Base-by-base conservation (phyloP, 2,797 vertebrate genomes). In the Fistularia commersonii region DNA sequence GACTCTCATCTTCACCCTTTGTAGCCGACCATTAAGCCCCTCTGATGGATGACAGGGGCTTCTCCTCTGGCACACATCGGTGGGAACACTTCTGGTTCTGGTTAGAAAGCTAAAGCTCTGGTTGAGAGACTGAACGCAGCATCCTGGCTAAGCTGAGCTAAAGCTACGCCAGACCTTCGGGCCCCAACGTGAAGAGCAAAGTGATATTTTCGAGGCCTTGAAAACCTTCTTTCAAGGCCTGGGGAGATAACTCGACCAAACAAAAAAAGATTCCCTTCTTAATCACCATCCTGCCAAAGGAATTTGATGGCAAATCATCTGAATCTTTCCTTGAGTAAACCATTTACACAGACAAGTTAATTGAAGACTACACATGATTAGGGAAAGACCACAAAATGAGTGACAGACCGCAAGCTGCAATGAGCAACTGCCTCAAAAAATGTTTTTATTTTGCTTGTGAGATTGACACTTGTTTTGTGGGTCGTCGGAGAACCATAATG, bases 71-170 rank as follows among this genome's bases (percentile, higher is more conserved):
- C 87, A 69, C 69, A 74, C 75, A 76, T 78, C 64, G 76, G 8
- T 90, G 90, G 90, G 89, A 93, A 91, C 79, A 40, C 80, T 87
- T 92, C 92, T 93, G 93, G 89, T 93, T 92, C 88, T 92, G 87
- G 84, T 94, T 94, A 93, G 66, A 61, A 60, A 63, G 70, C 72
- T 80, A 79, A 79, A 80, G 76, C 84, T 66, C 61, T 32, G 65
- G 68, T 66, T 75, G 76, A 76, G 74, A 84, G 80, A 76, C 66
- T 61, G 69, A 76, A 64, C 64, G 42, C 47, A 54, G 76, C 64
- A 72, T 76, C 59, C 62, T 68, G 74, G 64, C 72, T 73, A 48
- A 74, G 69, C 70, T 80, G 76, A 83, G 74, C 72, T 81, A 79
- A 81, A 56, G 76, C 66, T 81, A 75, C 74, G 63, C 70, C 71